Evolutionary conservation across 2,797 vertebrate genomes (phyloP).

Genomic region (Hirundo rustica): DNA sequence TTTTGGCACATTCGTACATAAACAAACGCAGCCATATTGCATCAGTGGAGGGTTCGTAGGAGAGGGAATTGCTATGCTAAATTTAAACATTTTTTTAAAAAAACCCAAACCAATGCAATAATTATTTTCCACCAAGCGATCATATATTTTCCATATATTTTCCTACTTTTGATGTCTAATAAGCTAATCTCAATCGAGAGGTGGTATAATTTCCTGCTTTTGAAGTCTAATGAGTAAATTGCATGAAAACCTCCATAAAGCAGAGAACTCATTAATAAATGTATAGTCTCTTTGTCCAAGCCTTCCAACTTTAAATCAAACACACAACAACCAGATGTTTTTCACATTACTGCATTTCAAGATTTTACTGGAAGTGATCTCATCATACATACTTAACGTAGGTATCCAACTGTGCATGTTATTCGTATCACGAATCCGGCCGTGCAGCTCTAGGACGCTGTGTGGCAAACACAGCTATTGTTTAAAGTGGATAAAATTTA

Average conservation of each 20-base stretch:
- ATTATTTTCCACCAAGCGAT: neutral
- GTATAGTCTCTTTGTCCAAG: conserved; percentile 55
- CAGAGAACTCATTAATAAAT: conserved; percentile 67
- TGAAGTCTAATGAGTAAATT: conserved; percentile 56
- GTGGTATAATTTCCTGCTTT: conserved; percentile 14
- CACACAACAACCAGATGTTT: conserved; percentile 76
- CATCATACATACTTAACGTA: conserved; percentile 72
- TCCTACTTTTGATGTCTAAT: conserved; percentile 31
- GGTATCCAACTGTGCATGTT: conserved; percentile 72
- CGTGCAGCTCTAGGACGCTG: conserved; percentile 49
- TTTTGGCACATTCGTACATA: neutral
- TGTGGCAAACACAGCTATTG: conserved; percentile 37
- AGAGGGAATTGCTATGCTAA: neutral
- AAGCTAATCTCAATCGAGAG: conserved; percentile 28
- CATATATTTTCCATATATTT: neutral
- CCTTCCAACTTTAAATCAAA: conserved; percentile 77
- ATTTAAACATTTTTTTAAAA: neutral
- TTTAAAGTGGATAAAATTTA: conserved; percentile 48
- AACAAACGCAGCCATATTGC: neutral
- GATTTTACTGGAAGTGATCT: conserved; percentile 83
- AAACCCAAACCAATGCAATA: neutral
- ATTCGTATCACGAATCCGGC: conserved; percentile 66
- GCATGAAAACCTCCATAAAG: conserved; percentile 60
- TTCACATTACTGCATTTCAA: conserved; percentile 74
- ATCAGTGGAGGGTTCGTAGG: neutral